These are phyloP conservation scores for Incurvaria masculella DNA, from an alignment of 2,888 invertebrate genomes.

Conservation along the genomic window DNA sequence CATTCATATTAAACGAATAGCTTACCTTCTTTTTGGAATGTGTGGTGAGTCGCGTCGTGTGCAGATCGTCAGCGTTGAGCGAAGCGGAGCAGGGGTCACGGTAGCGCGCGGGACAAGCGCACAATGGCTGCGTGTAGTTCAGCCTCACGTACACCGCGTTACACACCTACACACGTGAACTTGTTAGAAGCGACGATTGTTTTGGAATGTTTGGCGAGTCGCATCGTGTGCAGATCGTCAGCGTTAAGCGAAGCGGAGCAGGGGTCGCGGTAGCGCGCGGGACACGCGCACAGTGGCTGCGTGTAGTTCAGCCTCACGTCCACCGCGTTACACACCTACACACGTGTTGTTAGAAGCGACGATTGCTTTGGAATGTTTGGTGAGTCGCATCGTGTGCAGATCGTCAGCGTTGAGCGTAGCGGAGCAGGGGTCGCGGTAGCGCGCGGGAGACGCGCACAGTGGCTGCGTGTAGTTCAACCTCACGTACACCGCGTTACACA, in stretches of 20 bases:
- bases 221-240: constrained; percentile 89
- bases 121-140: constrained; percentile 90
- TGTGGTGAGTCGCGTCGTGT: constrained; percentile 86
- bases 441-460: constrained; percentile 85
- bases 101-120: constrained; percentile 87
- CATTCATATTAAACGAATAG: no score
- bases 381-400: constrained; percentile 86
- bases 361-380: constrained; percentile 80
- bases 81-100: constrained; percentile 90
- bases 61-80: constrained; percentile 85
- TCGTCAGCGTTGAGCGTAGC: constrained; percentile 88
- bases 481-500: constrained; percentile 92
- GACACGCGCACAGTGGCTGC: constrained; percentile 90
- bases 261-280: constrained; percentile 82
- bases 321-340: constrained; percentile 87
- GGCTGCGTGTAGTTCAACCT: constrained; percentile 91
- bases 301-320: constrained; percentile 90
- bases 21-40: constrained; percentile 80
- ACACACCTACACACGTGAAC: constrained; percentile 63
- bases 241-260: constrained; percentile 88
- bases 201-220: constrained; percentile 80
- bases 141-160: constrained; percentile 90
- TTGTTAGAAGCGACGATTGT: constrained; percentile 26
- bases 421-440: constrained; percentile 88
- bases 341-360: constrained; percentile 15